Percentiles rank a stretch among this genome's conserved stretches.
phyloP scores from a whole-genome alignment of 2,797 vertebrate genomes.

The Adrianichthys oophorus region DNA sequence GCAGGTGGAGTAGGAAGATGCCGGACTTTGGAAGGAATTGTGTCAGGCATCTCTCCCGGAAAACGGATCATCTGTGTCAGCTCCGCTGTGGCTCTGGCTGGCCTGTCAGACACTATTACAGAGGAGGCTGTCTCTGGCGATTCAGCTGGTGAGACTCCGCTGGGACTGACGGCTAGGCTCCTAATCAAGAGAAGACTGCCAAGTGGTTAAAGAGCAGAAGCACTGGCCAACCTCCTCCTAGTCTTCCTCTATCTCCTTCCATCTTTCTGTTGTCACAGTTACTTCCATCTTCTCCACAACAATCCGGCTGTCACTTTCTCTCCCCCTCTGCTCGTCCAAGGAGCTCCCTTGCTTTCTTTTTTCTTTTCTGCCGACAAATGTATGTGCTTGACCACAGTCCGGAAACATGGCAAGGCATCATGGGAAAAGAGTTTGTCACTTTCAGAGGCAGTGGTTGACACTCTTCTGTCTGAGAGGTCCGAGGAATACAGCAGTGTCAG shows the following conservation, averaged over 20 bases:
- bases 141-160: conserved; percentile 62
- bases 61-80: conserved; percentile 74
- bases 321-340: conserved; percentile 26
- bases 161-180: conserved; percentile 59
- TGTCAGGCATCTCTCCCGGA: conserved; percentile 50
- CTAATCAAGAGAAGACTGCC: conserved; percentile 79
- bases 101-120: conserved; percentile 80
- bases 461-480: conserved; percentile 52
- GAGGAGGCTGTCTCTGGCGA: conserved; percentile 70
- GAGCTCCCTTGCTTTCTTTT: conserved; percentile 16
- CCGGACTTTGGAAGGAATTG: conserved; percentile 40
- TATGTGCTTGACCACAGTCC: conserved; percentile 44
- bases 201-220: conserved; percentile 72
- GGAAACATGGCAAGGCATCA: conserved; percentile 59
- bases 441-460: conserved; percentile 58
- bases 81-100: conserved; percentile 64
- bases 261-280: conserved; percentile 57
- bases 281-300: conserved; percentile 44
- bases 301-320: conserved; percentile 30
- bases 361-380: conserved; percentile 21
- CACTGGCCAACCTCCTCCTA: conserved; percentile 58
- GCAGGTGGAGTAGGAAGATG: conserved; percentile 32
- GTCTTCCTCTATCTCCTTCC: conserved; percentile 43
- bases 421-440: conserved; percentile 71
- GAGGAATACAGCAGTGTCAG: conserved; percentile 57